Conservation (phyloP, 1,140 invertebrate genomes). For the Telenomus remus region DNA sequence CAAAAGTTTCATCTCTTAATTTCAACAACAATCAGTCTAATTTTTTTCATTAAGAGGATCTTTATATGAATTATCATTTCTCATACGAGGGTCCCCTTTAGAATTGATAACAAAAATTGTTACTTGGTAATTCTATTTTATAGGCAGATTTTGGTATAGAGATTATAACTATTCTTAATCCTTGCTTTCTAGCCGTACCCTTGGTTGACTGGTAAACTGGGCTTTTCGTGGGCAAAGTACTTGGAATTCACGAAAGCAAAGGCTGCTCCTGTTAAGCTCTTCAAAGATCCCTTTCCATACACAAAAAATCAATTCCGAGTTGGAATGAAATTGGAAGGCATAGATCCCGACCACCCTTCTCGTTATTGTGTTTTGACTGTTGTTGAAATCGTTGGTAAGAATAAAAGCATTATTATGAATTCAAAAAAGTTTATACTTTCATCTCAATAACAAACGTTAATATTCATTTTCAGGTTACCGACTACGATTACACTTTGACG, state of each 20-base stretch:
- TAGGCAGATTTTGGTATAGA: background rate
- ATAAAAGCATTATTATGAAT: background rate
- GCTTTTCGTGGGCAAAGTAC: conserved; percentile 86
- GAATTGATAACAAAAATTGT: too few relatives aligned
- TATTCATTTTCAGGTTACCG: conserved; percentile 79
- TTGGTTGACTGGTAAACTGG: conserved; percentile 81
- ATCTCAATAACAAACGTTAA: too few relatives aligned
- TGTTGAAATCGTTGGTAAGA: conserved; percentile 81
- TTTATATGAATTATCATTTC: too few relatives aligned
- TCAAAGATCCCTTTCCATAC: conserved; percentile 85
- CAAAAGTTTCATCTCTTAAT: too few relatives aligned
- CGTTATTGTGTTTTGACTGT: conserved; percentile 92
- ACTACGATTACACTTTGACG: conserved; percentile 93
- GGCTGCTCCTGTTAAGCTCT: conserved; percentile 85
- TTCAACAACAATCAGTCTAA: too few relatives aligned
- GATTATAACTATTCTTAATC: background rate
- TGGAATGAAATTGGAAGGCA: conserved; percentile 95
- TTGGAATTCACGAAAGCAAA: conserved; percentile 82
- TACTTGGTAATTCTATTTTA: background rate
- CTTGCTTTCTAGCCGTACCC: conserved; percentile 73
- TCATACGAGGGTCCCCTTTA: too few relatives aligned
- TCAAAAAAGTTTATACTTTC: too few relatives aligned
- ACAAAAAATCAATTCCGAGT: conserved; percentile 84
- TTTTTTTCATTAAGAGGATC: too few relatives aligned
- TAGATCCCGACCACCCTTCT: conserved; percentile 93